Conservation (phyloP, 2,888 invertebrate species). For the Tuta absoluta region DNA sequence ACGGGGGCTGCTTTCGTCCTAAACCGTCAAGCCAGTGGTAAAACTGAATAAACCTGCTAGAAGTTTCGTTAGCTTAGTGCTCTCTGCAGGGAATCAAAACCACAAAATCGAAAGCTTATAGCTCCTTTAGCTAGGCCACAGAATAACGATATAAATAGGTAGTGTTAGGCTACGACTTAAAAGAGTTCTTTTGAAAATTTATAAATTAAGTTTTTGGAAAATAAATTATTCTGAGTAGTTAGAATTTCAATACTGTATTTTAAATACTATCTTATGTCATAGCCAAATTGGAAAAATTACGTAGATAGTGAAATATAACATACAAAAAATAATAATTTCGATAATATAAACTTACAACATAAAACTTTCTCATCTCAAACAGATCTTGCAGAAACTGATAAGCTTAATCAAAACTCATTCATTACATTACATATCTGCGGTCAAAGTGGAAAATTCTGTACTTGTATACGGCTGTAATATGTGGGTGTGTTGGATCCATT, state of each 20-base stretch:
- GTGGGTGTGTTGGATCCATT: constrained; percentile 7
- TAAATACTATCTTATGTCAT: too few relatives aligned
- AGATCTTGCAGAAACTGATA: neutral
- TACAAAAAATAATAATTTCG: too few relatives aligned
- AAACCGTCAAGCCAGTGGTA: neutral
- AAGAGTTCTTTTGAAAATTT: too few relatives aligned
- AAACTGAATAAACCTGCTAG: neutral
- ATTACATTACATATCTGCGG: neutral
- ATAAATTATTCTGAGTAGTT: too few relatives aligned
- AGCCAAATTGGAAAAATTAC: too few relatives aligned
- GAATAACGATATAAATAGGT: too few relatives aligned
- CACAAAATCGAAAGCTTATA: neutral
- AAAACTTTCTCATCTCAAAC: neutral
- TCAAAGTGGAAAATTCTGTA: neutral
- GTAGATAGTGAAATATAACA: too few relatives aligned
- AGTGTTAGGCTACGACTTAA: too few relatives aligned
- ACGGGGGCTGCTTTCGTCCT: neutral
- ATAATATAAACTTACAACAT: too few relatives aligned
- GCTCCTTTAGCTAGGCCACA: neutral
- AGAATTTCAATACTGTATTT: too few relatives aligned
- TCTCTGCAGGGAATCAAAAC: neutral
- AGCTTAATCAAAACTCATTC: neutral
- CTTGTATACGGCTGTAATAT: neutral
- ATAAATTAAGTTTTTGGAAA: too few relatives aligned
- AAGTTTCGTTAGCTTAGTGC: neutral